Base-by-base conservation (phyloP, 2,113 vertebrate species). In the Nematolebias whitei region DNA sequence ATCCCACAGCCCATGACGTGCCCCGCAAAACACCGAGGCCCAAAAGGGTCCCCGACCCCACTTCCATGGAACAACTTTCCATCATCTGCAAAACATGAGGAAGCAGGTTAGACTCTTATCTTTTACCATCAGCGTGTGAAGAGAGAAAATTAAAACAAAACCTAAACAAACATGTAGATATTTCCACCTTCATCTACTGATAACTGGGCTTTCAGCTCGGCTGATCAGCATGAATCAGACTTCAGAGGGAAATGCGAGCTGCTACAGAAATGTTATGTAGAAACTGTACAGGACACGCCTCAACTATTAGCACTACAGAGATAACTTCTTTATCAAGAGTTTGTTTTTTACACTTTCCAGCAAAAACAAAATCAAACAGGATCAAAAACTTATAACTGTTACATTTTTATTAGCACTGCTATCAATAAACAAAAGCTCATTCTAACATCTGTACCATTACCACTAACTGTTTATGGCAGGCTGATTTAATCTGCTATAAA, bases 1-100 rank as follows among this genome's bases (percentile, higher is more conserved):
- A 98, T 97, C 45, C 96, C 96, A 41, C 96, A 98, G 66, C 96
- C 96, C 95, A 98, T 98, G 29, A 96, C 90, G 73, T 98, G 96
- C 0, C 96, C 96, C 80, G 98, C 96, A 73, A 96, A 95, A 83
- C 96, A 98, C 57, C 96, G 94, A 0, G 96, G 96, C 0, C 96
- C 96, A 4, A 98, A 98, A 1, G 95, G 93, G 63, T 98, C 95
- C 15, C 96, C 96, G 0, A 98, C 94, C 0, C 96, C 96, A 10
- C 96, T 97, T 76, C 96, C 96, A 2, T 96, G 95, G 87, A 98
- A 98, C 80, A 98, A 92, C 88, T 98, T 98, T 14, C 96, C 96
- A 0, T 98, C 96, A 5, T 98, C 96, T 98, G 74, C 54, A 68
- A 62, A 2, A 62, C 67, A 71, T 18, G 26, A 2, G 10, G 45